Conservation (phyloP, 2,113 vertebrate genomes). For the rabbit (Oryctolagus cuniculus) region DNA sequence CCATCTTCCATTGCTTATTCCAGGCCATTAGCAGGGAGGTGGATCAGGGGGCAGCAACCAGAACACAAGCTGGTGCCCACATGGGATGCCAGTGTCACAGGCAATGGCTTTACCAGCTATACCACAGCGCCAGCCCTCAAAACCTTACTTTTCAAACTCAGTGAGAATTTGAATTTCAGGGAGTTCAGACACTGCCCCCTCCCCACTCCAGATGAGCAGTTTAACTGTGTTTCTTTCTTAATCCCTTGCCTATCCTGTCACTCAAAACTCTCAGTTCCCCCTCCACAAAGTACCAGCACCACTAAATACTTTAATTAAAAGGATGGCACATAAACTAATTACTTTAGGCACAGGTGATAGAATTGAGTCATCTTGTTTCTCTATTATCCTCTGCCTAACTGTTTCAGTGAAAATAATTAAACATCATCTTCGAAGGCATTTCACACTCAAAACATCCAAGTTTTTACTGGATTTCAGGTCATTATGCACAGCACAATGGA, state of each 20-base stretch:
- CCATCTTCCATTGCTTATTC: too few species aligned
- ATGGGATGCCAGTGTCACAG: too few species aligned
- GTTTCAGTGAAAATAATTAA: constrained; percentile 45
- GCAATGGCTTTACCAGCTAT: too few species aligned
- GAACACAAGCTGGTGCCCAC: too few species aligned
- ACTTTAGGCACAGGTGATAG: not conserved
- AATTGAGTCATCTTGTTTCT: not conserved
- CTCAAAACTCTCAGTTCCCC: not conserved
- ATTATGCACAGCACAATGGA: not conserved
- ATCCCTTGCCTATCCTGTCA: not conserved
- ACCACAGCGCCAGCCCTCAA: too few species aligned
- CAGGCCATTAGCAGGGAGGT: too few species aligned
- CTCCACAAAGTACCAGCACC: not conserved
- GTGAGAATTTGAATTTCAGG: not conserved
- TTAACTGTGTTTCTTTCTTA: not conserved
- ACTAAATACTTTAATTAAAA: constrained; percentile 11
- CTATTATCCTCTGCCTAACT: not conserved
- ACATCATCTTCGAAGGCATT: constrained; percentile 29
- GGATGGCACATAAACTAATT: not conserved
- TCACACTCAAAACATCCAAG: constrained; percentile 43
- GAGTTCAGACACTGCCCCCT: not conserved
- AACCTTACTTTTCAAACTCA: not conserved
- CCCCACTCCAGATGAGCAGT: not conserved
- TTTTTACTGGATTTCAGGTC: constrained; percentile 31
- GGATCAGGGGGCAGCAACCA: too few species aligned